Evolutionary conservation across 2,113 vertebrate genomes (phyloP).

Genomic region (Cacatua alba): DNA sequence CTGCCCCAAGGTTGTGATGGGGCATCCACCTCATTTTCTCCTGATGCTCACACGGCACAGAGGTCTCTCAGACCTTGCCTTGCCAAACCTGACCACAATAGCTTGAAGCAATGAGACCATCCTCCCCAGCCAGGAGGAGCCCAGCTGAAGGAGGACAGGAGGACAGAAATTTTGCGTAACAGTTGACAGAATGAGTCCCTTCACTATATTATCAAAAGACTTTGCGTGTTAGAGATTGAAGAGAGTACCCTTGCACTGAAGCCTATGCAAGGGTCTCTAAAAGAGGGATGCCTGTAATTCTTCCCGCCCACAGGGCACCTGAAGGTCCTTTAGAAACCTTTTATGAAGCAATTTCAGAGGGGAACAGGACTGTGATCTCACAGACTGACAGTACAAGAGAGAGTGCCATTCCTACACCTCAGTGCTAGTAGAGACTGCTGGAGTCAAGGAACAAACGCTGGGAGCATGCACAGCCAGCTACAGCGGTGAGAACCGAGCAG

Average conservation of each 20-base stretch:
- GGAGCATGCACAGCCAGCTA: fast-evolving
- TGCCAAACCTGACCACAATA: fast-evolving
- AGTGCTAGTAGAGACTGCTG: not conserved
- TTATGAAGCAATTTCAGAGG: not conserved
- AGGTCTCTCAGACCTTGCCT: not conserved
- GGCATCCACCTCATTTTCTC: not conserved
- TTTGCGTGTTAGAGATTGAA: not conserved
- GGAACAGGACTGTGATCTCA: not conserved
- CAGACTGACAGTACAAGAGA: not conserved
- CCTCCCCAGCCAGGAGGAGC: not conserved
- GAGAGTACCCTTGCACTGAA: not conserved
- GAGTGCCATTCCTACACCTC: not conserved
- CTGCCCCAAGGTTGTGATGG: not conserved
- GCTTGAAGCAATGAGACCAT: not conserved
- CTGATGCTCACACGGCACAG: fast-evolving
- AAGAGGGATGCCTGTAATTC: not conserved
- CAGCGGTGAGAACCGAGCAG: not conserved
- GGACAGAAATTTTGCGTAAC: not conserved
- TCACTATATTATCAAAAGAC: not conserved
- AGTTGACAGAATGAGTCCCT: not conserved
- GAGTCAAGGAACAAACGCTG: not conserved
- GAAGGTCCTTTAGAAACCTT: not conserved
- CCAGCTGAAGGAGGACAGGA: not conserved
- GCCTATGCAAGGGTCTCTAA: not conserved
- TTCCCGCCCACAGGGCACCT: not conserved